A percentile compares a stretch with the other conserved stretches of the same genome.
phyloP scores from a whole-genome alignment of 1,140 invertebrate genomes.

The Medauroidea extradentata region DNA sequence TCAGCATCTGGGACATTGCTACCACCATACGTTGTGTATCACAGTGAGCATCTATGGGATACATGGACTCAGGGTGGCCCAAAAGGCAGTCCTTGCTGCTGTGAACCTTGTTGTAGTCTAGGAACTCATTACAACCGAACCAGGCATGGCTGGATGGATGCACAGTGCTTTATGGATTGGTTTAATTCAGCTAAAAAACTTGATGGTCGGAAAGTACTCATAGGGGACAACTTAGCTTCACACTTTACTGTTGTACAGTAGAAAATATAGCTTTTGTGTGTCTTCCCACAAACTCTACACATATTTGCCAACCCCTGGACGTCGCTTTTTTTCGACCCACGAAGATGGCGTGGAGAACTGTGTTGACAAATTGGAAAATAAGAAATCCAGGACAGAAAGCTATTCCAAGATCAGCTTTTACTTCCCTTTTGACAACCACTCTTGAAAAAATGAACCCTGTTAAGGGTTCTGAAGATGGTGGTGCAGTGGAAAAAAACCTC shows the following conservation, averaged over 20 bases:
- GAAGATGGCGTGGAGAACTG: no score
- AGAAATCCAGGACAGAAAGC: no score
- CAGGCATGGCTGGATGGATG: constrained; percentile 24
- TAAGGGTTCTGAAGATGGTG: no score
- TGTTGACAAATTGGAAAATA: no score
- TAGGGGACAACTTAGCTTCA: constrained; percentile 1
- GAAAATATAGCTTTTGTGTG: background rate
- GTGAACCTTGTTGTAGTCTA: constrained; percentile 17
- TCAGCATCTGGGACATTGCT: constrained; percentile 28
- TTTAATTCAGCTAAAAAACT: background rate
- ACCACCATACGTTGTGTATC: constrained; percentile 30
- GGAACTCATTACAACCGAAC: constrained; percentile 26
- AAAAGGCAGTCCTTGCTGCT: constrained; percentile 24
- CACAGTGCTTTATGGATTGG: background rate
- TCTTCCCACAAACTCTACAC: background rate
- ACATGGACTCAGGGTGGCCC: constrained; percentile 32
- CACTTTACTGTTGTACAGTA: background rate
- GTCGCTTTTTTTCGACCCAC: background rate
- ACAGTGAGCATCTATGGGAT: constrained; percentile 25
- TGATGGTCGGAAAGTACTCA: background rate
- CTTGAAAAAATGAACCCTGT: no score
- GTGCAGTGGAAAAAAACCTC: no score
- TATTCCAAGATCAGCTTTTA: no score
- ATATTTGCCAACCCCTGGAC: background rate
- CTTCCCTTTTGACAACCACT: no score